Evolutionary conservation across 2,888 invertebrate species (phyloP).

Genomic region (Eristalis pertinax): DNA sequence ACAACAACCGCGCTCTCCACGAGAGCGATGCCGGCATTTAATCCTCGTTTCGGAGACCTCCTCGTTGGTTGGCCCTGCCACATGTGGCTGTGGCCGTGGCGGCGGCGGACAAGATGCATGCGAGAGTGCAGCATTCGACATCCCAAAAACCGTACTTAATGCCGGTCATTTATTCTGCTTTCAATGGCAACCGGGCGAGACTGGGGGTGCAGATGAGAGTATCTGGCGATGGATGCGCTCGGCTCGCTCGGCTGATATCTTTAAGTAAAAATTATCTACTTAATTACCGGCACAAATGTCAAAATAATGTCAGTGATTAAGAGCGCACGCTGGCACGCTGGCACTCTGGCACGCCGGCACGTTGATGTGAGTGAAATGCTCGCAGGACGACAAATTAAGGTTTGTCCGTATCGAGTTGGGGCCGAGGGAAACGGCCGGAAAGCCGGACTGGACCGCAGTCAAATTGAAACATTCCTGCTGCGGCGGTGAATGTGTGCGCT

Average conservation of each 20-base stretch:
- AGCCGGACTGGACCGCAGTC: slow-evolving; percentile 7
- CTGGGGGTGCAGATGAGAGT: slow-evolving; percentile 19
- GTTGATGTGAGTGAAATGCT: slow-evolving; percentile 64
- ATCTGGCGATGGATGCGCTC: slow-evolving; percentile 46
- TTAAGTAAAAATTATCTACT: slow-evolving; percentile 70
- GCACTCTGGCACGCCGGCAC: slow-evolving; percentile 35
- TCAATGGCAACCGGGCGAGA: slow-evolving; percentile 19
- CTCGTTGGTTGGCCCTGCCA: neutral
- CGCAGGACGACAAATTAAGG: slow-evolving; percentile 61
- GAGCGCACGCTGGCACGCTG: slow-evolving; percentile 56
- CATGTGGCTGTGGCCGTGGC: neutral
- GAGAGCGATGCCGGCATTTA: slow-evolving; percentile 3
- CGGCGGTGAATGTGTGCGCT: slow-evolving; percentile 14
- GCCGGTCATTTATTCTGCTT: slow-evolving; percentile 59
- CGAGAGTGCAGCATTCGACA: neutral
- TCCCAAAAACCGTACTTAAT: slow-evolving; percentile 4
- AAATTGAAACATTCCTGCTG: slow-evolving; percentile 67
- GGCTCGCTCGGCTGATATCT: slow-evolving; percentile 56
- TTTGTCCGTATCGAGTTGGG: neutral
- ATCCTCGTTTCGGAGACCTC: slow-evolving; percentile 12
- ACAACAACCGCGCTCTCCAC: slow-evolving; percentile 12
- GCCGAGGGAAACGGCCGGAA: neutral
- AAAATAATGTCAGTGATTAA: slow-evolving; percentile 72
- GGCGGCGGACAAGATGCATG: neutral
- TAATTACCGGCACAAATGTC: slow-evolving; percentile 70